Base-by-base conservation (phyloP, 2,113 vertebrate species). In the Nyctibius bracteatus region DNA sequence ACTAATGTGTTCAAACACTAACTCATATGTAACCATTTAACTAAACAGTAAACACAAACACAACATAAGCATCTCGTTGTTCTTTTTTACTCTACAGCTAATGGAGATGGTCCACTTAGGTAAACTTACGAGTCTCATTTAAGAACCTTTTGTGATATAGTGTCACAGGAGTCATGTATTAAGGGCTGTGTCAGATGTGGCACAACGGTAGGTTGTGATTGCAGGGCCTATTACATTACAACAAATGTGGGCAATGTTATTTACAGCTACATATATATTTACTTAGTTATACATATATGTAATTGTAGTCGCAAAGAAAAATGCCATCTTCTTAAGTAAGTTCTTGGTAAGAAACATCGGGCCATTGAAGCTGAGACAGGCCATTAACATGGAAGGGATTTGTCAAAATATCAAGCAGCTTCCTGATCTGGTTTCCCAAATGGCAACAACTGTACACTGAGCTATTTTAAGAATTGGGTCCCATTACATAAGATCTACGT, bases 401-500 rank as follows among this genome's bases (percentile, higher is more conserved):
- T 81, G 25, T 25, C 39, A 71, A 90, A 81, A 37, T 51, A 62
- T 10, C 37, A 23, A 49, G 41, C 28, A 86, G 59, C 14, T 84
- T 94, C 43, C 35, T 52, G 9, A 49, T 54, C 33, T 68, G 33
- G 21, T 71, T 94, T 81, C 63, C 59, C 72, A 63, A 78, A 81
- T 30, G 21, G 27, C 52, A 67, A 25, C 12, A 59, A 33, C 27
- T 0, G 0, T 73, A 71, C 0, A 1, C 9, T 14, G 6, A 67
- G 6, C 30, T 74, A 14, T 78, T 79, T 81, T 63, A 12, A 91
- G 85, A 89, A 65, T 3, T 5, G 18, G 9, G 12, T 14, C 8
- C 35, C 21, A 9, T 68, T 71, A 33, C 6, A 3, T 14, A 61
- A 14, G 4, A 47, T 35, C 27, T 63, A 4, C 0, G 0, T 12